phyloP scores from a whole-genome alignment of 2,113 vertebrate genomes.

The Carassius auratus region DNA sequence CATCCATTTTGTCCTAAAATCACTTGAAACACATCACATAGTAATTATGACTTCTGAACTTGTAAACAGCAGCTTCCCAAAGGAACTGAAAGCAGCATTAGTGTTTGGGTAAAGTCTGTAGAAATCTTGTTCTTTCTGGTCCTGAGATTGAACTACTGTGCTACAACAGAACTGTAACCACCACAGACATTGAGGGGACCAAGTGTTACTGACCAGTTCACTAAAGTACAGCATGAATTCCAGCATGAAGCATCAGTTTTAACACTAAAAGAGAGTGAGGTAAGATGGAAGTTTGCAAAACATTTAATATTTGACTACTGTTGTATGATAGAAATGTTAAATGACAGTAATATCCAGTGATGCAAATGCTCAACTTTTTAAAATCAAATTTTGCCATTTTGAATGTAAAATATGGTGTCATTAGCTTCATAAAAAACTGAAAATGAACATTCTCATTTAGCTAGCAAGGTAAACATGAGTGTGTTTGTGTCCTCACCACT shows the following conservation, averaged over 20 bases:
- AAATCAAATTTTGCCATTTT: too few relatives aligned
- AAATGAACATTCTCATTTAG: not conserved
- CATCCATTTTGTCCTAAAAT: conserved; percentile 15
- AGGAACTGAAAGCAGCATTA: conserved; percentile 7
- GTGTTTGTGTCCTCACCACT: conserved; percentile 69
- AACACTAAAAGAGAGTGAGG: too few relatives aligned
- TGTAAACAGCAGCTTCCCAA: not conserved
- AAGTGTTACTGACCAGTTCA: too few relatives aligned
- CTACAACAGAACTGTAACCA: not conserved
- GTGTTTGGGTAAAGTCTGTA: not conserved
- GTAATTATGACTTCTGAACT: conserved; percentile 9
- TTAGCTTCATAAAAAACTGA: too few relatives aligned
- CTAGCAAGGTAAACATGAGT: not conserved
- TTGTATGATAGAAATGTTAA: too few relatives aligned
- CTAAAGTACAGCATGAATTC: too few relatives aligned
- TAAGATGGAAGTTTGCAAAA: too few relatives aligned
- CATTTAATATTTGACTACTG: too few relatives aligned
- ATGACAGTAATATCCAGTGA: too few relatives aligned
- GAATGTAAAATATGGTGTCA: too few relatives aligned
- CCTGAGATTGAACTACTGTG: not conserved
- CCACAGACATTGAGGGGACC: not conserved
- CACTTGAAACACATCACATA: not conserved
- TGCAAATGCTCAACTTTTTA: too few relatives aligned
- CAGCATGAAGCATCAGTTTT: too few relatives aligned
- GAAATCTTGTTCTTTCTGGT: not conserved